These are phyloP conservation scores for Archaeoteleia sp. DNA, from an alignment of 2,888 invertebrate genomes.

Conservation along the genomic window DNA sequence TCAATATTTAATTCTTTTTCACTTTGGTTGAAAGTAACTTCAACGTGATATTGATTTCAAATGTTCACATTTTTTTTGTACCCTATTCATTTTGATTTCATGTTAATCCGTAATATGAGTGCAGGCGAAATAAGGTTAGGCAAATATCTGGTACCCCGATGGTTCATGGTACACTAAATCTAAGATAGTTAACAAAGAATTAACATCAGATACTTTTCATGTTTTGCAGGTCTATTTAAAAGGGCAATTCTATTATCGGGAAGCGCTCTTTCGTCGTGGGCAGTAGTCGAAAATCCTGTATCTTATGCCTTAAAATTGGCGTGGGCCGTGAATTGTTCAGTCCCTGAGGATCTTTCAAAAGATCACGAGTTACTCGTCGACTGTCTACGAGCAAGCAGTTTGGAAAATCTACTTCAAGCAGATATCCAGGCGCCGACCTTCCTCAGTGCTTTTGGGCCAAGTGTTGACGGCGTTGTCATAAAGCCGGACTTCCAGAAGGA, in stretches of 20 bases:
- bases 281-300: conserved; percentile 90
- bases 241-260: conserved; percentile 90
- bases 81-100: too few relatives aligned
- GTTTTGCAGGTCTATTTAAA: conserved; percentile 85
- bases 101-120: too few relatives aligned
- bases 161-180: too few relatives aligned
- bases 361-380: conserved; percentile 91
- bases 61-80: too few relatives aligned
- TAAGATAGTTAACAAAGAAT: neutral
- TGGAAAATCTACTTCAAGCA: conserved; percentile 84
- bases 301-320: conserved; percentile 88
- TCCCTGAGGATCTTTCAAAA: conserved; percentile 87
- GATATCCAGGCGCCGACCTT: conserved; percentile 89
- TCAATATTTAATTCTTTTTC: too few relatives aligned
- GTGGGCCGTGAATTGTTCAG: conserved; percentile 86
- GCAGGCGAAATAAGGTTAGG: too few relatives aligned
- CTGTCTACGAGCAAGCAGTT: conserved; percentile 84
- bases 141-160: too few relatives aligned
- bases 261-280: conserved; percentile 92
- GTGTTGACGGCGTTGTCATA: conserved; percentile 95
- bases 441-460: conserved; percentile 92
- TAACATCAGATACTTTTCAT: too few relatives aligned
- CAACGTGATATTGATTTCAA: too few relatives aligned
- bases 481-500: conserved; percentile 90
- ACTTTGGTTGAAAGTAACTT: too few relatives aligned